Conservation (phyloP, 2,888 invertebrate species). For the Macrophya alboannulata region DNA sequence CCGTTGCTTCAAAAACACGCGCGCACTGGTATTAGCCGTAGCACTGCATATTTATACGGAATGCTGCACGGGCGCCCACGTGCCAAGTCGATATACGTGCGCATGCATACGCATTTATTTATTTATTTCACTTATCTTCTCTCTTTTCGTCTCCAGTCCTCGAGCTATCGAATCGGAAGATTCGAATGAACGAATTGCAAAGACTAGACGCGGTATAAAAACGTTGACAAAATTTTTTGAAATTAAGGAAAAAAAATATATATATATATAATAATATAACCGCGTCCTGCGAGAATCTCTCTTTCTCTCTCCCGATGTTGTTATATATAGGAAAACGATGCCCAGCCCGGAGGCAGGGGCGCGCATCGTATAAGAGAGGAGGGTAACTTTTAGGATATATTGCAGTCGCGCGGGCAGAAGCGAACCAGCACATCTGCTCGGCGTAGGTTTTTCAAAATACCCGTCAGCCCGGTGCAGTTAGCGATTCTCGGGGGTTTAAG, state of each 20-base stretch:
- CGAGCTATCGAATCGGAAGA: neutral
- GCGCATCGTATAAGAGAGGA: neutral
- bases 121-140: neutral
- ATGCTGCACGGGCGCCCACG: slow-evolving; percentile 34
- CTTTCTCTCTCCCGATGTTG: neutral
- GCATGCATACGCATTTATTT: slow-evolving; percentile 8
- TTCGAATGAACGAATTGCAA: neutral
- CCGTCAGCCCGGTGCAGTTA: slow-evolving; percentile 46
- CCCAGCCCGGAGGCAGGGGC: too few relatives aligned
- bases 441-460: slow-evolving; percentile 49
- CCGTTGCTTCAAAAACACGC: slow-evolving; percentile 38
- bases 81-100: slow-evolving; percentile 38
- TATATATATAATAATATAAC: too few relatives aligned
- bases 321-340: neutral
- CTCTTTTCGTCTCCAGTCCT: neutral
- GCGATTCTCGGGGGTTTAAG: slow-evolving; percentile 18
- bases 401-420: slow-evolving; percentile 8
- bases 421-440: slow-evolving; percentile 37
- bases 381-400: slow-evolving; percentile 4
- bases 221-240: neutral
- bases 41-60: slow-evolving; percentile 13
- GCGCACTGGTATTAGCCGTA: neutral
- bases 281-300: slow-evolving; percentile 1
- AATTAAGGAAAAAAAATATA: too few relatives aligned
- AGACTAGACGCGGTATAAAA: too few relatives aligned